Conservation (phyloP, 2,888 invertebrate species). For the Helleia helle region DNA sequence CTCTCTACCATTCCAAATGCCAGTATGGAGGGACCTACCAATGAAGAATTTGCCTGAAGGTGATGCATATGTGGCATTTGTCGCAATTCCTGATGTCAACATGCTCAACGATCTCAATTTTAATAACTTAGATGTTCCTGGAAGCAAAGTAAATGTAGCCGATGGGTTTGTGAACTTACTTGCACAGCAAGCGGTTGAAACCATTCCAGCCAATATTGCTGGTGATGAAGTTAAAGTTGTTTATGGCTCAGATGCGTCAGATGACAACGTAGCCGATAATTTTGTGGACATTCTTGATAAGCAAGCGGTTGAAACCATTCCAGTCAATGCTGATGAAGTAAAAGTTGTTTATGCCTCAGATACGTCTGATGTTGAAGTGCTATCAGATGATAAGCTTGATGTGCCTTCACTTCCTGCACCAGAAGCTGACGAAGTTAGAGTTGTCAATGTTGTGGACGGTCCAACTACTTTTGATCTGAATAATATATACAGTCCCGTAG, state of each 20-base stretch:
- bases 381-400: background rate
- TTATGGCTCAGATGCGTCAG: background rate
- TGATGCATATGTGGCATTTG: background rate
- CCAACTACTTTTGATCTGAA: background rate
- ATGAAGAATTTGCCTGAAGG: background rate
- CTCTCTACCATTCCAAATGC: background rate
- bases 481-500: background rate
- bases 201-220: no score
- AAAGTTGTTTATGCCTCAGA: background rate
- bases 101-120: background rate
- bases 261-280: background rate
- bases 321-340: no score
- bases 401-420: background rate
- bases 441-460: background rate
- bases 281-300: no score
- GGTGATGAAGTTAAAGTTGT: background rate
- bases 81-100: background rate
- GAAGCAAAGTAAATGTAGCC: background rate
- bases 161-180: no score
- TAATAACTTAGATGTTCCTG: background rate
- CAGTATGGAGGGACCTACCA: slow-evolving; percentile 1
- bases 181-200: no score
- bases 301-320: no score
- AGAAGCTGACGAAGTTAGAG: background rate
- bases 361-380: background rate